Evolutionary conservation across 2,113 vertebrate species (phyloP), one percentile per base, ranked within the genome.

Genomic region (Lepisosteus oculatus): DNA sequence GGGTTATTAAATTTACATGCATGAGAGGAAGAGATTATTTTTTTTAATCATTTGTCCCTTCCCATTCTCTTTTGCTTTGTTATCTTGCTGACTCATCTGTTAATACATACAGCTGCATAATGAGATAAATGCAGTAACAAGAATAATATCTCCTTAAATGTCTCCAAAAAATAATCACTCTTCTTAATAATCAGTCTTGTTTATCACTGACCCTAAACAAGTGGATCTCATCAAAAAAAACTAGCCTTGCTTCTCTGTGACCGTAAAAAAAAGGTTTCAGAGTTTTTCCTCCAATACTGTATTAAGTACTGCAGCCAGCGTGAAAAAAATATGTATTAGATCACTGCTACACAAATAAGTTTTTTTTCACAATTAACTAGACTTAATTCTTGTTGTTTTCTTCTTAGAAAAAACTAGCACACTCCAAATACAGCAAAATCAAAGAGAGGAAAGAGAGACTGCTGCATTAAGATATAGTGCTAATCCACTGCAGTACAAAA

Each of bases 401-500:
- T 29, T 29, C 29, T 29, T 29, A 29, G 29, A 29, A 29, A 29
- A 29, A 29, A 29, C 29, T 9, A 9, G 47, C 47, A 51, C 47
- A 51, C 47, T 51, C 47, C 9, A 66, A 59, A 84, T 87, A 76
- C 77, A 84, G 83, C 87, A 80, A 85, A 87, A 84, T 79, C 72
- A 87, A 88, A 82, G 73, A 80, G 76, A 82, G 64, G 71, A 29
- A 29, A 29, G 29, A 29, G 81, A 86, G 77, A 80, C 78, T 77
- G 84, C 82, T 84, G 85, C 80, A 81, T 81, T 84, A 85, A 76
- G 29, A 29, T 73, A 66, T 8, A 63, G 63, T n/a, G 80, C 69
- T 86, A 86, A 88, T 88, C 85, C 82, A 84, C 83, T 83, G 84
- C 85, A 88, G 82, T 84, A 73, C 81, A 79, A 79, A 85, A 74